phyloP scores from a whole-genome alignment of 2,888 invertebrate genomes.

The Catocala fraxini region DNA sequence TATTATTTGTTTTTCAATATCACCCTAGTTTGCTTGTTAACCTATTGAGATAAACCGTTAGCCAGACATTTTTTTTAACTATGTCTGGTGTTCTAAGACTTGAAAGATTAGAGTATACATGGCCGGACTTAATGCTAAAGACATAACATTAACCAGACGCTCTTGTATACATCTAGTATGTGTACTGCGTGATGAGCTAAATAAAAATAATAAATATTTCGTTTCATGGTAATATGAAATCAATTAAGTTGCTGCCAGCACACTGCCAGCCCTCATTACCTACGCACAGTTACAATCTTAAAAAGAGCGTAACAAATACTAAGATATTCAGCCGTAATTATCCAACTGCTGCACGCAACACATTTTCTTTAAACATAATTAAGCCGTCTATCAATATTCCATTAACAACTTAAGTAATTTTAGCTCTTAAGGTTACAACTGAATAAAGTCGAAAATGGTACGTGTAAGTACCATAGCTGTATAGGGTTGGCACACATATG shows the following conservation, averaged over 20 bases:
- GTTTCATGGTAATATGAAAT: not conserved
- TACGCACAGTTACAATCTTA: conserved; percentile 11
- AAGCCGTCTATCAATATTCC: conserved; percentile 33
- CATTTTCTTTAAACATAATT: conserved; percentile 36
- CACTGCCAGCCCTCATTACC: conserved; percentile 18
- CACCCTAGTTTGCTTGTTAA: too few species aligned
- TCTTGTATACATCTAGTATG: too few species aligned
- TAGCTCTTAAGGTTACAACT: conserved; percentile 1
- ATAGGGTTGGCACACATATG: conserved; percentile 10
- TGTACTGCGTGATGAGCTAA: too few species aligned
- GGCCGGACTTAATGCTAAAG: too few species aligned
- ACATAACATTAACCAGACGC: too few species aligned
- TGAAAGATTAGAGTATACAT: too few species aligned
- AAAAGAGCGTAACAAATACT: conserved; percentile 26
- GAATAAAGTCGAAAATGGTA: conserved; percentile 22
- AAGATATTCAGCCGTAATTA: conserved; percentile 22
- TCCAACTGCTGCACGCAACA: conserved; percentile 22
- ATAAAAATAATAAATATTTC: not conserved
- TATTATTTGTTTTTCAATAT: too few species aligned
- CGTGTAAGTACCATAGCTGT: conserved; percentile 7
- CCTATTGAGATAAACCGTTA: too few species aligned
- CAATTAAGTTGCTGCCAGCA: conserved; percentile 4
- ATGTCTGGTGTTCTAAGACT: too few species aligned
- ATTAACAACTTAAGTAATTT: conserved; percentile 7
- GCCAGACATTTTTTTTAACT: too few species aligned